These are phyloP conservation scores for Hydraecia micacea DNA, from an alignment of 2,888 invertebrate genomes.

Conservation along the genomic window DNA sequence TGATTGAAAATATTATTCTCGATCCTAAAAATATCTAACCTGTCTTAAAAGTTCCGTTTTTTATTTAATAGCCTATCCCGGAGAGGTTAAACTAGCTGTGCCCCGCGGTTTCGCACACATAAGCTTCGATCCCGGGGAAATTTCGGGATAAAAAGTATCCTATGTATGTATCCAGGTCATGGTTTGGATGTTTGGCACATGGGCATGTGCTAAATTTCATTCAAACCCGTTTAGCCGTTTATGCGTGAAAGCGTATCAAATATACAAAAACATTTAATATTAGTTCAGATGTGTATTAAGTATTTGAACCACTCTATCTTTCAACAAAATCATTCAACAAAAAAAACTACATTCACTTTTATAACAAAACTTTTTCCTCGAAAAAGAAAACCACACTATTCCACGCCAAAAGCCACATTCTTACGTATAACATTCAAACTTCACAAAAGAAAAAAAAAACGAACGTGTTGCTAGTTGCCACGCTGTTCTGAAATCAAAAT, in stretches of 20 bases:
- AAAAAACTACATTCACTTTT: not conserved
- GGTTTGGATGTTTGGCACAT: too few relatives aligned
- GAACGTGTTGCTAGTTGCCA: slow-evolving; percentile 9
- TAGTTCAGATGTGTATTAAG: not conserved
- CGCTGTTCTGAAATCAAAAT: slow-evolving; percentile 56
- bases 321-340: not conserved
- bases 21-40: too few relatives aligned
- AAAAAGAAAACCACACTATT: not conserved
- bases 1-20: not conserved
- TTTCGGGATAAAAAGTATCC: not conserved
- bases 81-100: too few relatives aligned
- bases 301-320: not conserved
- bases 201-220: too few relatives aligned
- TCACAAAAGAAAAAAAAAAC: slow-evolving; percentile 45
- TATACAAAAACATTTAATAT: not conserved
- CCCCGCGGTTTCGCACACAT: too few relatives aligned
- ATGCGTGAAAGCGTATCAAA: not conserved
- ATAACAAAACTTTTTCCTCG: not conserved
- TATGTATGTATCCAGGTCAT: too few relatives aligned
- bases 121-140: too few relatives aligned
- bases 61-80: too few relatives aligned
- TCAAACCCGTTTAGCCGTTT: not conserved
- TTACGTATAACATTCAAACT: slow-evolving; percentile 6
- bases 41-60: too few relatives aligned
- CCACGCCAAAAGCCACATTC: slow-evolving; percentile 12